phyloP scores from a whole-genome alignment of 2,797 vertebrate genomes.

The Enteromius afrohamiltoni region DNA sequence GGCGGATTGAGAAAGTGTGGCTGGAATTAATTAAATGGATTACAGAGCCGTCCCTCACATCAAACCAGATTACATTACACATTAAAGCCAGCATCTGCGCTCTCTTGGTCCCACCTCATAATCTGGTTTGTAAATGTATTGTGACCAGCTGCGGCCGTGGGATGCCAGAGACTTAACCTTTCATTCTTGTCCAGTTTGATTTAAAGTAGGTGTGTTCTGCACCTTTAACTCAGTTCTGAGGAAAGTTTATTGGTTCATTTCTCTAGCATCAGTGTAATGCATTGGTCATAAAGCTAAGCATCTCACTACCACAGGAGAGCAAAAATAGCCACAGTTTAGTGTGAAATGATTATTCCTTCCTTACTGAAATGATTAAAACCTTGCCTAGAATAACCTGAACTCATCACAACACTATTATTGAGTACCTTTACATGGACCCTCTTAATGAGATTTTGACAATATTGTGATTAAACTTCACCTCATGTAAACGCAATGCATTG shows the following conservation, averaged over 20 bases:
- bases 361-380: too few relatives aligned
- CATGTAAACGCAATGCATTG: too few relatives aligned
- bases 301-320: too few relatives aligned
- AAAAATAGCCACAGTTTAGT: not conserved
- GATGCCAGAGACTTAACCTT: not conserved
- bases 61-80: slow-evolving; percentile 42
- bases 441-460: too few relatives aligned
- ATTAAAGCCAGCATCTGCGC: not conserved
- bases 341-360: not conserved
- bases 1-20: slow-evolving; percentile 28
- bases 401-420: too few relatives aligned
- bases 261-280: not conserved
- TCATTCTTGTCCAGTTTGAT: not conserved
- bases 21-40: slow-evolving; percentile 53
- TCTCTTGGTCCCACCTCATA: slow-evolving; percentile 25
- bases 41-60: slow-evolving; percentile 41
- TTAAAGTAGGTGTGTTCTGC: not conserved
- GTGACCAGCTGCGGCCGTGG: slow-evolving; percentile 6
- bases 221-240: not conserved
- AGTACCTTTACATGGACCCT: too few relatives aligned
- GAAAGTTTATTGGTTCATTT: not conserved
- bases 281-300: not conserved
- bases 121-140: slow-evolving; percentile 46
- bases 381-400: too few relatives aligned
- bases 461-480: too few relatives aligned